Base-by-base conservation (phyloP, 2,113 vertebrate genomes). In the Jaculus jaculus region DNA sequence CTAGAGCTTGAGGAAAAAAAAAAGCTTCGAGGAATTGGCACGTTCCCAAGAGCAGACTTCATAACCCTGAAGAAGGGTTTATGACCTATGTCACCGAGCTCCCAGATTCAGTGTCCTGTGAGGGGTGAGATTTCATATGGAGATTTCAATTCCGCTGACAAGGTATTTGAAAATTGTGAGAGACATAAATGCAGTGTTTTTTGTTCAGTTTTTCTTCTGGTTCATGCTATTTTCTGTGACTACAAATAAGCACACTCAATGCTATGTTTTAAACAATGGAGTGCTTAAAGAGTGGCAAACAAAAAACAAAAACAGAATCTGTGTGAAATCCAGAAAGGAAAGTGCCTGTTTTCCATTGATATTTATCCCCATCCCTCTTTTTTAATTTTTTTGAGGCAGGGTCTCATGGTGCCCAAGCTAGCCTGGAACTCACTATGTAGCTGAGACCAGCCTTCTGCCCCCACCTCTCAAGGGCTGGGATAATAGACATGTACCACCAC, bases 181-280 rank as follows among this genome's bases (percentile, higher is more conserved):
- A 96, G 86, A 74, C 28, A 89, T 71, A 80, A 87, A 91, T 77
- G 94, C 65, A 8, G 58, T 30, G 51, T 96, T 87, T 96, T 97
- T 90, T 96, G n/a, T 96, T 94, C 87, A 80, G 51, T 34, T 96
- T 97, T 79, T 74, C 93, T 95, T 94, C 87, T 97, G 58, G n/a
- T 54, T 93, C 63, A 13, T 80, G 83, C 89, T 95, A 71, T 94
- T 87, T 54, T 42, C 65, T 95, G 86, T 72, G 81, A 66, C 74
- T 94, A 84, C 86, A 97, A 95, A 84, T 81, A 86, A 91, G 92
- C 84, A 51, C 16, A 21, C n/a, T 30, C 17, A 10, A 11, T 15
- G 21, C 28, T 7, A 95, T 7, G 0, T 92, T 51, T 95, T 79
- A 91, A 94, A 93, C 81, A 95, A 87, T 0, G 82, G 47, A 75